Base-by-base conservation (phyloP, 2,797 vertebrate species). In the Enteromius paludinosus region DNA sequence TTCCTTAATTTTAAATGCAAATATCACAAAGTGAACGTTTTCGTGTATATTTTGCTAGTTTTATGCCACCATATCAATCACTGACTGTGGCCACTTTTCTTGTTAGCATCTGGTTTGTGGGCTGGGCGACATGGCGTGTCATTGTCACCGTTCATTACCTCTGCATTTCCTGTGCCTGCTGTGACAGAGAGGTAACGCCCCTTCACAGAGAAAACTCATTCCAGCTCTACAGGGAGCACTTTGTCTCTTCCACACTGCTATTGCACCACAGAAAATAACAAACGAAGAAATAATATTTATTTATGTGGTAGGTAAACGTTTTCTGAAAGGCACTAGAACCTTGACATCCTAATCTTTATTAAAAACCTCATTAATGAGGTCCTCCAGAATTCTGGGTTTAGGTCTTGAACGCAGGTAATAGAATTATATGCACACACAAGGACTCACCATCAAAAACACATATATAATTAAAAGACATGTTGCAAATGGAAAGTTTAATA, bases 61-160 rank as follows among this genome's bases (percentile, higher is more conserved):
- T 75, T 43, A 7, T 17, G 41, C 35, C 69, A 49, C 38, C 23
- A 11, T 59, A 56, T 78, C 28, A 82, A 56, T 47, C 41, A 62
- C 8, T 28, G 33, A 52, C 75, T 38, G 18, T 45, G 38, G n/a
- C 28, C 47, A 69, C 73, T 49, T 68, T 66, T 79, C 83, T 82
- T 83, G 41, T 77, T 83, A 84, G 49, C 65, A 30, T 66, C 45
- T 45, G 52, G 38, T 66, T 86, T 83, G 82, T 75, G 64, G 83
- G 79, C 49, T 83, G 68, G 70, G 65, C 52, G 71, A 82, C 47
- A 71, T 38, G 12, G 69, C 38, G n/a, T 83, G 54, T 61, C 45
- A 79, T 52, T 85, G 78, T 86, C 78, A 83, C 76, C 56, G 41
- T 76, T 83, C 78, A 86, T 86, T 88, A 85, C 45, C 69, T 81